These are phyloP conservation scores for Nasonia vitripennis DNA, from an alignment of 1,140 invertebrate genomes.

Conservation along the genomic window DNA sequence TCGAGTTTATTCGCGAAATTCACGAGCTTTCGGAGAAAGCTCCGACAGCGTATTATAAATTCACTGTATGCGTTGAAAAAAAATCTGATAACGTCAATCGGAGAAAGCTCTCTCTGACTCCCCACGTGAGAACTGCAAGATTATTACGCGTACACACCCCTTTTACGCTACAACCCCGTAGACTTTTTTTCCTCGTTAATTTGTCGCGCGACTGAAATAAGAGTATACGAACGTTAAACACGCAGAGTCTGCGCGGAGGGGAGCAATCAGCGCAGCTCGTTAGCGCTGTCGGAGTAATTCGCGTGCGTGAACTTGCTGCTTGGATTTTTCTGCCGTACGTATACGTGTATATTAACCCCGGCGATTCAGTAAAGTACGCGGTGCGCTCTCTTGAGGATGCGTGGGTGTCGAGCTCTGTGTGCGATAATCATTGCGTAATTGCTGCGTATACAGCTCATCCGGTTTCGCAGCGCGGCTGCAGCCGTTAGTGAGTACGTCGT, in stretches of 20 bases:
- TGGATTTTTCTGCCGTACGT: not conserved
- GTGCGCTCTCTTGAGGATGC: not conserved
- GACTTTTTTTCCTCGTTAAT: not conserved
- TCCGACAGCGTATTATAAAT: not conserved
- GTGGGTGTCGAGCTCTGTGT: not conserved
- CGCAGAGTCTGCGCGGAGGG: not conserved
- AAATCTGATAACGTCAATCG: not conserved
- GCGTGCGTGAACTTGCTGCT: not conserved
- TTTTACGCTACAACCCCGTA: too few species aligned
- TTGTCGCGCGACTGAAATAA: not conserved
- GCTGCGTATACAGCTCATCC: not conserved
- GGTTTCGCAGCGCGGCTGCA: not conserved
- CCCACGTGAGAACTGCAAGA: not conserved
- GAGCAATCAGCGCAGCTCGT: conserved; percentile 19
- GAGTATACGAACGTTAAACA: too few species aligned
- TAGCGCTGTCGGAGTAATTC: conserved; percentile 6
- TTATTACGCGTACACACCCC: too few species aligned
- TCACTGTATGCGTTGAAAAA: not conserved
- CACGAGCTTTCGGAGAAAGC: not conserved
- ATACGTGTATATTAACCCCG: too few species aligned
- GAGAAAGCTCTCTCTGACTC: conserved; percentile 28
- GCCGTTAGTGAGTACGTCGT: not conserved
- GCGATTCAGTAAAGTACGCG: not conserved
- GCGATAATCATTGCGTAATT: not conserved
- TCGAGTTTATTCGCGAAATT: not conserved